Evolutionary conservation across 2,113 vertebrate genomes (phyloP).

Genomic region (Corapipo altera): DNA sequence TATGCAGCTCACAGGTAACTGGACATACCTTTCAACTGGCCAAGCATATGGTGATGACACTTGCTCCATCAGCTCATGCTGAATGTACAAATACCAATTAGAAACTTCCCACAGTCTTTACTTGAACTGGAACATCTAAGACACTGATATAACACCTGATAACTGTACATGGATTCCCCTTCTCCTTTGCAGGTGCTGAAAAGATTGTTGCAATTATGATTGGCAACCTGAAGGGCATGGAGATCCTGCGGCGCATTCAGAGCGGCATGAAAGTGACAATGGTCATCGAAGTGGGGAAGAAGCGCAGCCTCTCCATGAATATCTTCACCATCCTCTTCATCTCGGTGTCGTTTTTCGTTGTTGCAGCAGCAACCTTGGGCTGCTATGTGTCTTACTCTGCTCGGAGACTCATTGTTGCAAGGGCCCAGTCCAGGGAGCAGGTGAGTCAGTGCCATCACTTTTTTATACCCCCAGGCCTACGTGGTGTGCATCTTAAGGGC

Average conservation of each 20-base stretch:
- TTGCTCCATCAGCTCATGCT: neutral
- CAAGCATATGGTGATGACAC: neutral
- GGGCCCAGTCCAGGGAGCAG: slow-evolving; percentile 80
- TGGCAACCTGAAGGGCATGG: slow-evolving; percentile 77
- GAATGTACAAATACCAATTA: neutral
- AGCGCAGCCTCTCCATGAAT: slow-evolving; percentile 80
- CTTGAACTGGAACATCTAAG: neutral
- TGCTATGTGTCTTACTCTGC: slow-evolving; percentile 89
- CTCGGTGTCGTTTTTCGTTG: slow-evolving; percentile 84
- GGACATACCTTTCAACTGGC: neutral
- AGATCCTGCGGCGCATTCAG: slow-evolving; percentile 71
- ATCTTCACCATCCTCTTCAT: slow-evolving; percentile 88
- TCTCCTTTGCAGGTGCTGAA: slow-evolving; percentile 77
- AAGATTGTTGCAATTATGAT: slow-evolving; percentile 86
- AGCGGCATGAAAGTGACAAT: slow-evolving; percentile 75
- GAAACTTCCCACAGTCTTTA: neutral
- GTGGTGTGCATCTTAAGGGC: neutral
- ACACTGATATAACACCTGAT: neutral
- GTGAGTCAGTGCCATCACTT: slow-evolving; percentile 59
- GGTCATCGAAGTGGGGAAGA: slow-evolving; percentile 84
- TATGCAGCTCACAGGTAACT: neutral
- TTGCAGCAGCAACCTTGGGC: slow-evolving; percentile 83
- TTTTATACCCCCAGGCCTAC: neutral
- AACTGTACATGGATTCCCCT: neutral
- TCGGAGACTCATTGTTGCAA: slow-evolving; percentile 75